Base-by-base conservation (phyloP, 2,113 vertebrate genomes). In the Tyrannus savana region DNA sequence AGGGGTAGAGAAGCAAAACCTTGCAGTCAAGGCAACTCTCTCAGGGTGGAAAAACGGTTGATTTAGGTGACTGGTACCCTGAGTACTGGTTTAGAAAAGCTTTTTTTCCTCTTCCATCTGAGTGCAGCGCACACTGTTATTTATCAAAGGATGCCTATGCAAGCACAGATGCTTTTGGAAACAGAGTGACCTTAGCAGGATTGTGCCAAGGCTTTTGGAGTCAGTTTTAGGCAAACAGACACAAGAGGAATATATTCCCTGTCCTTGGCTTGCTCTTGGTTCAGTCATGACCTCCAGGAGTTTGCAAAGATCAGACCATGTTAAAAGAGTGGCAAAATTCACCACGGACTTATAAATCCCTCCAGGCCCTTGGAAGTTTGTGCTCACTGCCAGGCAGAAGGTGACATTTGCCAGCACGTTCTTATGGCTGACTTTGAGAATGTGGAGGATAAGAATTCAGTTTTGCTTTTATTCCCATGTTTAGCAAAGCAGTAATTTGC, bases 121-220 rank as follows among this genome's bases (percentile, higher is more conserved):
- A 90, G 68, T 71, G 59, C 60, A 49, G 19, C 3, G 35, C 44
- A 44, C 62, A 19, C 15, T 73, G 66, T 59, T 64, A 37, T 81
- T 95, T 84, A 58, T 89, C 69, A 60, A 72, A 94, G 84, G 87
- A 63, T 93, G 91, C 64, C 95, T 67, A 25, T 86, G 83, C 79
- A 95, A 94, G 89, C 73, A 91, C 83, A 90, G 91, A 82, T 89
- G 84, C 69, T 75, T 95, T 92, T 87, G 93, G 87, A 96, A 96
- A 53, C 52, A 68, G 89, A 95, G 66, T 78, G 93, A 92, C 87
- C 91, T 87, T 91, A 97, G 56, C 58, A 92, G 66, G 41, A 35
- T 64, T 69, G 80, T 95, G 89, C 84, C 87, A 92, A 84, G 87
- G 73, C 25, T 95, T 79, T 55, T 52, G 66, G 89, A 96, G 69